phyloP scores from a whole-genome alignment of 2,113 vertebrate genomes.

The Solea senegalensis region DNA sequence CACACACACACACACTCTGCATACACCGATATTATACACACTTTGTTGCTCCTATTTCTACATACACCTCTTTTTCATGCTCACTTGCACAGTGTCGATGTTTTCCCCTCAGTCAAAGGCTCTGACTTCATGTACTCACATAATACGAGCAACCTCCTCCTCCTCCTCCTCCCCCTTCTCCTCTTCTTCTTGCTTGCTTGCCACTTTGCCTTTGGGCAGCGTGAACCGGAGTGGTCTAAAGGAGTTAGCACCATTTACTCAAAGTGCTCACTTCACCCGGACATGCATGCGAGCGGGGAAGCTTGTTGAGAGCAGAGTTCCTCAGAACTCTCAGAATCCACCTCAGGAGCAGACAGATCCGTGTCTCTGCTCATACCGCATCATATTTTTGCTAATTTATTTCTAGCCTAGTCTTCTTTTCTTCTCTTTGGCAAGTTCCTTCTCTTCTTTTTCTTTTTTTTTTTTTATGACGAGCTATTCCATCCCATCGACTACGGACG shows the following conservation, averaged over 20 bases:
- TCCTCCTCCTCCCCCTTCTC: not conserved
- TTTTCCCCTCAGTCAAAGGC: constrained; percentile 51
- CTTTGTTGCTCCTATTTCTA: constrained; percentile 55
- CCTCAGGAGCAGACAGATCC: constrained; percentile 50
- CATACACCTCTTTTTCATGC: constrained; percentile 54
- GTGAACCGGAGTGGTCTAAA: constrained; percentile 76
- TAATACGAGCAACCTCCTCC: constrained; percentile 39
- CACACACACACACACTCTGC: constrained; percentile 20
- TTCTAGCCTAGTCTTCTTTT: constrained; percentile 8
- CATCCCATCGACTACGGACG: not conserved
- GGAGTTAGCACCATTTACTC: constrained; percentile 72
- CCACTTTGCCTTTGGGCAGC: constrained; percentile 76
- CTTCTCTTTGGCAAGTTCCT: not conserved
- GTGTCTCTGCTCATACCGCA: constrained; percentile 10
- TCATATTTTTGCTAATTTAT: constrained; percentile 47
- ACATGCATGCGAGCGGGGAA: constrained; percentile 62
- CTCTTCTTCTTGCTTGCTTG: constrained; percentile 43
- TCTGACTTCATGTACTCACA: constrained; percentile 63
- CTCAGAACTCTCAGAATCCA: constrained; percentile 55
- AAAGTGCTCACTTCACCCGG: constrained; percentile 68
- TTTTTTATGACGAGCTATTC: not conserved
- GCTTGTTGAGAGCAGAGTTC: constrained; percentile 58
- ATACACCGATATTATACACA: constrained; percentile 53
- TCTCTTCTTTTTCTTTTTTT: constrained; percentile 18
- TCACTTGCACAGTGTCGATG: constrained; percentile 50